phyloP scores from a whole-genome alignment of 2,888 invertebrate genomes.

The Ceriagrion tenellum region DNA sequence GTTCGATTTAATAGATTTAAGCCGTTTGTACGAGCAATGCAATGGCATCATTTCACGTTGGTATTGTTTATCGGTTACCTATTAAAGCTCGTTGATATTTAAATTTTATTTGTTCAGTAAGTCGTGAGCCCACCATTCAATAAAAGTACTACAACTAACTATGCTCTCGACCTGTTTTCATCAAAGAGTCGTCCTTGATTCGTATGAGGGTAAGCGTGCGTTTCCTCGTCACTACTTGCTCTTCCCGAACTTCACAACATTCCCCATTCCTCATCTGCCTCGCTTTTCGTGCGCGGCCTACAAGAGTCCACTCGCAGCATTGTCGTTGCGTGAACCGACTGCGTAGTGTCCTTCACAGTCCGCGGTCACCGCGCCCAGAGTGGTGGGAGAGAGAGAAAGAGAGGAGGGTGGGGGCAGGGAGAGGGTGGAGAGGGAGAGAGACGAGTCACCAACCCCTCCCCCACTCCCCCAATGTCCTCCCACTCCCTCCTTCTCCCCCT shows the following conservation, averaged over 20 bases:
- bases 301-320: not conserved
- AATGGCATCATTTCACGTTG: no score
- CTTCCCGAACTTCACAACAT: not conserved
- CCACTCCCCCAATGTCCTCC: not conserved
- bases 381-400: not conserved
- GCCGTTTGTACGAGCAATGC: no score
- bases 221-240: not conserved
- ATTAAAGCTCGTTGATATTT: no score
- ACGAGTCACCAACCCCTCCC: not conserved
- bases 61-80: no score
- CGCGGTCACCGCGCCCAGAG: constrained; percentile 16
- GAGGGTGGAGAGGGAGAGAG: not conserved
- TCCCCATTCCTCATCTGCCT: not conserved
- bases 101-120: no score
- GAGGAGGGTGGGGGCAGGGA: not conserved
- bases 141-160: no score
- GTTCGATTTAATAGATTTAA: no score
- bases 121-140: no score
- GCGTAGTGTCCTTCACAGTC: constrained; percentile 16
- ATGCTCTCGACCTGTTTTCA: no score
- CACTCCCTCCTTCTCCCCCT: not conserved
- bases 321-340: constrained; percentile 8
- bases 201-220: no score
- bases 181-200: no score
- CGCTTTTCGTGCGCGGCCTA: no score